Evolutionary conservation across 2,113 vertebrate species (phyloP).

Genomic region (Hippocampus guttulatus): DNA sequence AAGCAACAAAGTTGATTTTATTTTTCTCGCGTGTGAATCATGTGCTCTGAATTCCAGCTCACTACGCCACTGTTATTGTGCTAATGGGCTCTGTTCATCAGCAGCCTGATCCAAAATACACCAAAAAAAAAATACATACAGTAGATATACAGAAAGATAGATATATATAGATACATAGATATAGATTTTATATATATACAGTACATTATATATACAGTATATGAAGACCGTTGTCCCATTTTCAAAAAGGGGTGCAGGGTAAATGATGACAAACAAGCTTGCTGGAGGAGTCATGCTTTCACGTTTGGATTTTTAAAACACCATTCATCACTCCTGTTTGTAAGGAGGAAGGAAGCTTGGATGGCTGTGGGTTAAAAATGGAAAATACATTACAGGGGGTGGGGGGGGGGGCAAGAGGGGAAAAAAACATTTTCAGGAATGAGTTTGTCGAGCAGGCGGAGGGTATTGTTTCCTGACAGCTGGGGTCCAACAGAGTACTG

Average conservation of each 20-base stretch:
- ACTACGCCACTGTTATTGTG: neutral
- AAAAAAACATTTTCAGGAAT: conserved; percentile 76
- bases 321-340: conserved; percentile 65
- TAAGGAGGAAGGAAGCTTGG: conserved; percentile 75
- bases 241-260: conserved; percentile 28
- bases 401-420: conserved; percentile 51
- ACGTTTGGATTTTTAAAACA: conserved; percentile 59
- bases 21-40: neutral
- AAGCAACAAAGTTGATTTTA: neutral
- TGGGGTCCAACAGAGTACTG: conserved; percentile 68
- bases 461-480: conserved; percentile 81
- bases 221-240: conserved; percentile 24
- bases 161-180: conserved; percentile 12
- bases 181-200: too few relatives aligned
- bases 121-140: conserved; percentile 21
- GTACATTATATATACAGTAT: too few relatives aligned
- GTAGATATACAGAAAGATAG: too few relatives aligned
- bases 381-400: conserved; percentile 73
- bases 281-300: conserved; percentile 47
- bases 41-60: conserved; percentile 6
- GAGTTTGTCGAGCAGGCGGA: conserved; percentile 74
- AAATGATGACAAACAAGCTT: conserved; percentile 56
- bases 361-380: conserved; percentile 76
- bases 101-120: conserved; percentile 8
- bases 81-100: conserved; percentile 18